Evolutionary conservation across 2,888 invertebrate species (phyloP).

Genomic region (Tanypteryx hageni): DNA sequence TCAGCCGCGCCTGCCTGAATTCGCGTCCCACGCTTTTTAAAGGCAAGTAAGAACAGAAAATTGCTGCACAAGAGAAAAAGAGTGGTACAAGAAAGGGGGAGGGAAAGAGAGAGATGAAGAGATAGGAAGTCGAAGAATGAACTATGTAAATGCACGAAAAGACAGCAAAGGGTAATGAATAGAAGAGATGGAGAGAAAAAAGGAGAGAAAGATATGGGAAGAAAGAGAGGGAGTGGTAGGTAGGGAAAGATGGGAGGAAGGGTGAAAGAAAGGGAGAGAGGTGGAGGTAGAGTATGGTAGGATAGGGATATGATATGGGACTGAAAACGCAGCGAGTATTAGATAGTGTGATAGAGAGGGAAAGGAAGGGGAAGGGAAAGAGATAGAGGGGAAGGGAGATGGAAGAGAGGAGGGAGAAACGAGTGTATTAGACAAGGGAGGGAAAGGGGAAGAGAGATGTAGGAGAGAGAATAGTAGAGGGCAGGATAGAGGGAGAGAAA

Average conservation of each 20-base stretch:
- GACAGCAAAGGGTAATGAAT: not conserved
- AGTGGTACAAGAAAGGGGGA: not conserved
- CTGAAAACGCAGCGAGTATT: too few species aligned
- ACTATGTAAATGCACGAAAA: not conserved
- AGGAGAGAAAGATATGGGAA: not conserved
- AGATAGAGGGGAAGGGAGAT: not conserved
- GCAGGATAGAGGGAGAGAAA: not conserved
- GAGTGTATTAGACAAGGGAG: not conserved
- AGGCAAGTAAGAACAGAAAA: not conserved
- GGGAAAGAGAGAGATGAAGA: not conserved
- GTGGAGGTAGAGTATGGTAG: not conserved
- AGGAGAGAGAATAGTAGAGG: not conserved
- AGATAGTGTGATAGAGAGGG: not conserved
- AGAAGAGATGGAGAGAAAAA: not conserved
- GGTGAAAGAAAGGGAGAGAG: not conserved
- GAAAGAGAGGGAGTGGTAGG: not conserved
- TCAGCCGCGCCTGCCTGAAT: conserved; percentile 43
- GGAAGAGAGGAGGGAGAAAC: not conserved
- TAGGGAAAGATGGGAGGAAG: not conserved
- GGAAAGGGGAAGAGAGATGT: not conserved
- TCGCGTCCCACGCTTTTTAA: conserved; percentile 47
- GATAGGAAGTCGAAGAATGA: not conserved
- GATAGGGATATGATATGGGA: too few species aligned
- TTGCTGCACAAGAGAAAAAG: not conserved
- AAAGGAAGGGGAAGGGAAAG: not conserved